Evolutionary conservation across 2,113 vertebrate species (phyloP).

Genomic region (Gnathonemus longibarbis): DNA sequence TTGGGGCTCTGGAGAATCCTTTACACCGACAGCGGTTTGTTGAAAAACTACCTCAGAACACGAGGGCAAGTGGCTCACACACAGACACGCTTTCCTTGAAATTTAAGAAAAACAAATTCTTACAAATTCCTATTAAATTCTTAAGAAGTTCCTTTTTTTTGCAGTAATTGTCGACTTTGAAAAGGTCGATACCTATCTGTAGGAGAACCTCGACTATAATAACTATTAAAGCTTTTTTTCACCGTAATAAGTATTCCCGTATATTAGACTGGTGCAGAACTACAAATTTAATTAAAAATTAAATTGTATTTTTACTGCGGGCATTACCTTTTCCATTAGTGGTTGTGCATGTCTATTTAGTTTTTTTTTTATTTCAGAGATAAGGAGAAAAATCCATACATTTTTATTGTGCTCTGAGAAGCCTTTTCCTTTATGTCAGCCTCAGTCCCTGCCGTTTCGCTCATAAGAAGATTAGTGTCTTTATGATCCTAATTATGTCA

Average conservation of each 20-base stretch:
- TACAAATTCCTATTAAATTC: background rate
- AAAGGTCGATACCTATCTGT: background rate
- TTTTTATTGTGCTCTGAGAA: background rate
- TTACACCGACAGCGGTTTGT: background rate
- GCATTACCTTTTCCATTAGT: background rate
- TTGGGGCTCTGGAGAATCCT: background rate
- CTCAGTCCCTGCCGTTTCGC: background rate
- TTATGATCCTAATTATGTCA: slow-evolving; percentile 5
- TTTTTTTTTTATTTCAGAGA: background rate
- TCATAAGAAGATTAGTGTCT: background rate
- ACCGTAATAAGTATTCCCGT: background rate
- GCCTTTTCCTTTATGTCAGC: background rate
- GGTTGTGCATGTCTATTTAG: background rate
- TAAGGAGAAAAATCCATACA: background rate
- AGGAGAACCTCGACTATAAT: background rate
- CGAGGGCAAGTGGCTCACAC: background rate
- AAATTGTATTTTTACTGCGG: background rate
- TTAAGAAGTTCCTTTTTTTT: background rate
- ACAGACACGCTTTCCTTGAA: background rate
- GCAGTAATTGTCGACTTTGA: background rate
- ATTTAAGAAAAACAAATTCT: background rate
- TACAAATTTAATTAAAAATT: slow-evolving; percentile 5
- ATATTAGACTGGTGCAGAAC: background rate
- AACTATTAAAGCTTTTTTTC: background rate
- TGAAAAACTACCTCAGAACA: background rate